phyloP scores from a whole-genome alignment of 2,888 invertebrate genomes.

The Nymphalis polychloros region DNA sequence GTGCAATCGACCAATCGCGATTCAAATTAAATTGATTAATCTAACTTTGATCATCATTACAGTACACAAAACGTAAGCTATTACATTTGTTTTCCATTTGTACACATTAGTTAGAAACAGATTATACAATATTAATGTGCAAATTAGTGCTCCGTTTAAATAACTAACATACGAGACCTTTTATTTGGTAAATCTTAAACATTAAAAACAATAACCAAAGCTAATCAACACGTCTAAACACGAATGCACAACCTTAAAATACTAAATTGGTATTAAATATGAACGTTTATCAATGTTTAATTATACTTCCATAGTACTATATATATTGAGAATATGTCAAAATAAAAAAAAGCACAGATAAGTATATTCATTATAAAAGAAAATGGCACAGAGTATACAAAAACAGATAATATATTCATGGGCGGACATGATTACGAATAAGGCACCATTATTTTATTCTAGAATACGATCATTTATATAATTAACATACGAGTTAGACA shows the following conservation, averaged over 20 bases:
- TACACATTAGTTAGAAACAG: slow-evolving; percentile 5
- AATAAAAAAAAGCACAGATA: neutral
- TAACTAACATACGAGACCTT: slow-evolving; percentile 33
- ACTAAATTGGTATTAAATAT: slow-evolving; percentile 5
- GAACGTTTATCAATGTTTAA: neutral
- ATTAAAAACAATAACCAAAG: slow-evolving; percentile 9
- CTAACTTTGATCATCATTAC: too few species aligned
- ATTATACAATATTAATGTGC: slow-evolving; percentile 19
- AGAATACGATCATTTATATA: slow-evolving; percentile 28
- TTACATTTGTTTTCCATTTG: neutral
- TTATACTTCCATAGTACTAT: neutral
- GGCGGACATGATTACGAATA: slow-evolving; percentile 73
- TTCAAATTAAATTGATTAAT: too few species aligned
- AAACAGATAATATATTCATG: slow-evolving; percentile 43
- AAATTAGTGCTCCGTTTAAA: slow-evolving; percentile 12
- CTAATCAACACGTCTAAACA: neutral
- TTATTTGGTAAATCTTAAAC: slow-evolving; percentile 24
- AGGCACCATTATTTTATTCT: slow-evolving; percentile 63
- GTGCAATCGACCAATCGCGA: too few species aligned
- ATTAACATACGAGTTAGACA: neutral
- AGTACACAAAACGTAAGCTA: too few species aligned
- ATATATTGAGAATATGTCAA: neutral
- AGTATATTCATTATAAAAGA: slow-evolving; percentile 6
- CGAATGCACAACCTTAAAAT: neutral
- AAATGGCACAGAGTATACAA: slow-evolving; percentile 42